Conservation (phyloP, 2,797 vertebrate genomes). For the Zonotrichia albicollis region DNA sequence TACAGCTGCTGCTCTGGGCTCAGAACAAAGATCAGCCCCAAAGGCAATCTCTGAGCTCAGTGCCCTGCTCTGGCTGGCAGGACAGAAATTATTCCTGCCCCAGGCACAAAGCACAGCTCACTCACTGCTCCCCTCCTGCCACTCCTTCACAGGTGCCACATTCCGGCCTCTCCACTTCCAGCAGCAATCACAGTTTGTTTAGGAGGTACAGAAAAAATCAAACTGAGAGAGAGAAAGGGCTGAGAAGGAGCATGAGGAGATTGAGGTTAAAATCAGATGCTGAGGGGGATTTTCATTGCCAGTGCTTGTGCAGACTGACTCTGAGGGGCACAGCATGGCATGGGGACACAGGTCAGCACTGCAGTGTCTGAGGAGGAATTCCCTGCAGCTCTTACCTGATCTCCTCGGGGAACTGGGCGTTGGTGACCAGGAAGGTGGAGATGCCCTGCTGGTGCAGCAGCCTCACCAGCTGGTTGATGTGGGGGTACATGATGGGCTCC, state of each 20-base stretch:
- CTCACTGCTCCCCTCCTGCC: not conserved
- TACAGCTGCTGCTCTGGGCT: not conserved
- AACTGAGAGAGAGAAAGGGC: not conserved
- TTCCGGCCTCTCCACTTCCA: not conserved
- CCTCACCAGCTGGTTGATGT: constrained; percentile 88
- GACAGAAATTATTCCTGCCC: not conserved
- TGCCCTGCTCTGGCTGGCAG: not conserved
- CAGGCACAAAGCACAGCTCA: not conserved
- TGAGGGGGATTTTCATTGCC: not conserved
- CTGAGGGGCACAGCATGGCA: not conserved
- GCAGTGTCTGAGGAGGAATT: not conserved
- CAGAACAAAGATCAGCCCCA: not conserved
- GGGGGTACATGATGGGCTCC: constrained; percentile 95
- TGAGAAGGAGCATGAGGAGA: not conserved
- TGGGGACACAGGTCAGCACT: not conserved
- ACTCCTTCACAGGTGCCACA: not conserved
- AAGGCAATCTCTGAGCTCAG: not conserved
- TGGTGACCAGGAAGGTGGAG: constrained; percentile 95
- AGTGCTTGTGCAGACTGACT: not conserved
- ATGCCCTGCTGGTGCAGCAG: constrained; percentile 86
- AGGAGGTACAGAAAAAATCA: not conserved
- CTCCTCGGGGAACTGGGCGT: constrained; percentile 91
- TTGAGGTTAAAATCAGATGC: not conserved
- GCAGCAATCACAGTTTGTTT: not conserved
- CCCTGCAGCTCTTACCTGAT: constrained; percentile 82